Evolutionary conservation across 2,113 vertebrate species (phyloP), one percentile per base, ranked within the genome.

Genomic region (Numida meleagris): DNA sequence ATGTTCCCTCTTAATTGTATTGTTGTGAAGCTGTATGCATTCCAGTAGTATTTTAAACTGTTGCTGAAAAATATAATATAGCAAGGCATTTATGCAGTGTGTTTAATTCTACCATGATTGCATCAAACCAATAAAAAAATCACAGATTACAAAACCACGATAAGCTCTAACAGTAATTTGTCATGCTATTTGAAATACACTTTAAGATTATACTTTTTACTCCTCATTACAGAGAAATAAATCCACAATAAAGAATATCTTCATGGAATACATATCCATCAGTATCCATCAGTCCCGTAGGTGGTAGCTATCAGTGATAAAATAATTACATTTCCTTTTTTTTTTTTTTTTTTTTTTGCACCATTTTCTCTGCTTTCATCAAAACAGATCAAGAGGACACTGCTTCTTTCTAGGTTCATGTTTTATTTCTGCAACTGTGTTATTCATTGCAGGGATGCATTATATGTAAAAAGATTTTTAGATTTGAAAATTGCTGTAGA

Each of bases 1-100:
- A 80, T 95, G 93, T 95, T 93, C 86, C 14, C 46, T 88, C 94
- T 96, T 97, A 97, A 97, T 95, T 97, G 96, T 97, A 93, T 96
- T 97, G 96, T 96, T 96, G 96, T 97, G 96, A 96, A 96, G 96
- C 94, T 90, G 58, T 91, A 51, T 90, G 66, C 90, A 95, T 95
- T 96, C 92, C 66, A 71, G 94, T 74, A 85, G 79, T 91, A 97
- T 97, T 97, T 97, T 96, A 96, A 96, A 96, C 72, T 95, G 93
- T 94, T 71, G 80, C 89, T 96, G 81, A 83, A 91, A 94, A 77
- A 90, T 94, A 66, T 81, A 93, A 57, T 94, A 80, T 84, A 78
- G 50, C 8, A 12, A 79, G 74, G 51, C 42, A 91, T 73, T 82
- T 92, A 58, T 46, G 71, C 57, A 77, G 38, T 79, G 55, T 67